Base-by-base conservation (phyloP, 2,797 vertebrate genomes). In the Sylvia borin region DNA sequence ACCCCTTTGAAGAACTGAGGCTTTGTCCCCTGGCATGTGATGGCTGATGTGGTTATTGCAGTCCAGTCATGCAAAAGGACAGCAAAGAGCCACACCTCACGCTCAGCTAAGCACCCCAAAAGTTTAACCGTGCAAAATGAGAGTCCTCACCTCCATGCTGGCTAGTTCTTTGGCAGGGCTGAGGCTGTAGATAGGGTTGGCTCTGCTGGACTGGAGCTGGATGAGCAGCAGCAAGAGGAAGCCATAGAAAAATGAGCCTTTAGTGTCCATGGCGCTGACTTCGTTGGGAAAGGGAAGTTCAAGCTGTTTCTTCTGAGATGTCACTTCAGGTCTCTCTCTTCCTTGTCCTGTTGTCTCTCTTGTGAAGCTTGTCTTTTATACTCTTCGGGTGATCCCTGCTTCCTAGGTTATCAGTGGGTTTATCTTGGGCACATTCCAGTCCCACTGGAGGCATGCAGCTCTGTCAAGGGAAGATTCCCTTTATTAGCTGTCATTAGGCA, bases 341-440 rank as follows among this genome's bases (percentile, higher is more conserved):
- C 75, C 70, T 90, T 19, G 80, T 85, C 36, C 73, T 95, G n/a
- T 32, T 36, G 61, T 27, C 47, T 91, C 58, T 54, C 65, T 78
- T 81, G 32, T 11, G 1, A 65, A 50, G 78, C 79, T 80, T 10
- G 61, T 88, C 97, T 97, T 97, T 97, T 98, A 97, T 97, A 97
- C 93, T 43, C 83, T 97, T 87, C 70, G 87, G 90, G 77, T 92
- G 77, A 96, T 95, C 91, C 91, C 80, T 76, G 85, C 94, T 96
- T 94, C 91, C 92, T 92, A 50, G 90, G 95, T 98, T 98, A 97
- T 98, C 97, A 94, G 96, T 85, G 92, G 95, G 90, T 98, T 97
- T 92, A 95, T 96, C 97, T 98, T 92, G 97, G 98, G 98, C 97
- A 96, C 98, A 99, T 98, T 99, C 98, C 98, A 97, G 98, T 98